phyloP scores from a whole-genome alignment of 2,113 vertebrate genomes.

The Psephotus haematonotus region DNA sequence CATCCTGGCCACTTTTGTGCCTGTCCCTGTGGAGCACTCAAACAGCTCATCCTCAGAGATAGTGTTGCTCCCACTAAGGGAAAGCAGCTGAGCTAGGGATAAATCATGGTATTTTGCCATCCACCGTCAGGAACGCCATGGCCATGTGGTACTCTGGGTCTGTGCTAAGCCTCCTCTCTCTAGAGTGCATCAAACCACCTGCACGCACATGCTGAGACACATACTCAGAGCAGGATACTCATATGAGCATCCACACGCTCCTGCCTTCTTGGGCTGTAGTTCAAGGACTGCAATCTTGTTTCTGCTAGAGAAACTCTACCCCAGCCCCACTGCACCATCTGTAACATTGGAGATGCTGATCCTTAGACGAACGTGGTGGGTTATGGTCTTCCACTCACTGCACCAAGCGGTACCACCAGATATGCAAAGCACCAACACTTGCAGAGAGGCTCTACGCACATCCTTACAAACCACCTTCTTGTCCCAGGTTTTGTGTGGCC shows the following conservation, averaged over 20 bases:
- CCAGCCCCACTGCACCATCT: accelerated
- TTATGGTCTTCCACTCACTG: background rate
- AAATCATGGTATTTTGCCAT: background rate
- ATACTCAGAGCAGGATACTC: background rate
- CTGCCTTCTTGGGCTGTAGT: background rate
- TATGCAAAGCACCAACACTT: accelerated
- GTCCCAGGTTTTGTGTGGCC: background rate
- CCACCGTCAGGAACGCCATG: accelerated
- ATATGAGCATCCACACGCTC: accelerated
- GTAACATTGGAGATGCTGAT: accelerated
- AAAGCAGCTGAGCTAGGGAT: background rate
- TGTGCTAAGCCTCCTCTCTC: background rate
- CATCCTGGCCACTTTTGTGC: background rate
- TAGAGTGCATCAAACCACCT: background rate
- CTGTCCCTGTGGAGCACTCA: background rate
- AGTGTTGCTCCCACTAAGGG: background rate
- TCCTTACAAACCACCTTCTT: background rate
- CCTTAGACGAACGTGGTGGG: background rate
- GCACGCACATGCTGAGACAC: background rate
- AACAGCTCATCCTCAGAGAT: background rate
- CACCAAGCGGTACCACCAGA: background rate
- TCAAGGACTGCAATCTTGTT: background rate
- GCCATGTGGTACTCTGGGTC: background rate
- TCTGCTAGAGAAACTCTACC: background rate
- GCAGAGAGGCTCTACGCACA: background rate